Evolutionary conservation across 1,140 invertebrate genomes (phyloP), one percentile per base, ranked within the genome.

Genomic region (Ylistrum balloti): DNA sequence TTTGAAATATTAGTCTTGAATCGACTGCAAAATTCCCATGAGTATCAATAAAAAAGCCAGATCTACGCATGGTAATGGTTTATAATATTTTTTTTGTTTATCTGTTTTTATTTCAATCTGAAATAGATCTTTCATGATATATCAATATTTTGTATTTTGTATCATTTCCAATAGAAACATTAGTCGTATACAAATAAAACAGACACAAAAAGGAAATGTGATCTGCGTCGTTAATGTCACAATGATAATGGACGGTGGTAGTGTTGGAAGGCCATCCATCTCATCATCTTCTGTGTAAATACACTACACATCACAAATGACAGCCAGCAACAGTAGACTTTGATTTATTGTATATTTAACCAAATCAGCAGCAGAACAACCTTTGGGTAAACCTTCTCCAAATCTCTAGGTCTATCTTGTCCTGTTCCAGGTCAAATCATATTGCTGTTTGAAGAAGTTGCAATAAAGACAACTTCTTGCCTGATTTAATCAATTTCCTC

Each of bases 121-220:
- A 74, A 28, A 74, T 11, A 74, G n/a, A 74, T 74, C 56, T 1
- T n/a, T 74, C 56, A 74, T 74, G 56, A 74, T 74, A 74, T 74
- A 74, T 74, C 56, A 74, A 74, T 74, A 74, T 17, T 74, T 74
- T 74, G 22, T 74, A 74, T 74, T 74, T 74, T 28, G 56, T 74
- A 74, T 74, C 56, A 74, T 74, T 28, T 74, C n/a, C 56, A 74
- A 74, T 74, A 74, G 56, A 74, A 74, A 74, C 56, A 74, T 74
- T 28, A 74, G 56, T 74, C 56, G 5, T 28, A 28, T 74, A 28
- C n/a, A 74, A 74, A 74, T 74, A 74, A 74, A 74, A 74, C 56
- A 74, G 56, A 74, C 22, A 74, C 56, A 74, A 74, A 74, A 28
- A n/a, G 56, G 5, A 74, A 74, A 74, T 74, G 56, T 74, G 56